Base-by-base conservation (phyloP, 2,113 vertebrate genomes). In the Antennarius striatus region DNA sequence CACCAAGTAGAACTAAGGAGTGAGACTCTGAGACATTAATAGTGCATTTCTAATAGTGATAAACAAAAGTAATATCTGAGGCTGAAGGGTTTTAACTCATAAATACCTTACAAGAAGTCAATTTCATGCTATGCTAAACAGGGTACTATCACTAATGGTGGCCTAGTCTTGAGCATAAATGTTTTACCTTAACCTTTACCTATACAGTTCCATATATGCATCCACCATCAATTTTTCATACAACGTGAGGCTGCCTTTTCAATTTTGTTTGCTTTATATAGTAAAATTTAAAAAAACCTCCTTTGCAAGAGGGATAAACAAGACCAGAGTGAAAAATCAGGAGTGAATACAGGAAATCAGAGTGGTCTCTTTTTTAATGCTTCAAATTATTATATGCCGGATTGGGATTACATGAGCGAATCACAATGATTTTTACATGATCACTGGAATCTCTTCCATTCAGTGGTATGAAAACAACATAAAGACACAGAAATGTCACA, bases 131-230 rank as follows among this genome's bases (percentile, higher is more conserved):
- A 13, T 45, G 55, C 48, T 45, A 66, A 82, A 83, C 56, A 75
- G 42, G 22, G 56, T 71, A 68, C 67, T 72, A 71, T 68, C 69
- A 36, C 73, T 80, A 78, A 88, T 84, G 79, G 75, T 50, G 47
- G 17, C 39, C 67, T 13, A 17, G 57, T 54, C 77, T 54, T 46
- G 39, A 6, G 42, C 59, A 81, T 83, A 17, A 82, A 84, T 74
- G 56, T 83, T 86, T 89, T 67, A 89, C 71, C 67, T 77, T 52
- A 59, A 77, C 77, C 56, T 73, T 79, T 67, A 71, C 78, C 75
- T 80, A 50, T 68, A 58, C 40, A 39, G 43, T 52, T 61, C 59
- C 48, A 51, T 63, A 63, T 79, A 84, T 72, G 63, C 69, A 42
- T n/a, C 6, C 11, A 4, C 0, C 58, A 88, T 88, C 8, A 65